phyloP scores from a whole-genome alignment of 2,888 invertebrate species.

The Elysia crispata region DNA sequence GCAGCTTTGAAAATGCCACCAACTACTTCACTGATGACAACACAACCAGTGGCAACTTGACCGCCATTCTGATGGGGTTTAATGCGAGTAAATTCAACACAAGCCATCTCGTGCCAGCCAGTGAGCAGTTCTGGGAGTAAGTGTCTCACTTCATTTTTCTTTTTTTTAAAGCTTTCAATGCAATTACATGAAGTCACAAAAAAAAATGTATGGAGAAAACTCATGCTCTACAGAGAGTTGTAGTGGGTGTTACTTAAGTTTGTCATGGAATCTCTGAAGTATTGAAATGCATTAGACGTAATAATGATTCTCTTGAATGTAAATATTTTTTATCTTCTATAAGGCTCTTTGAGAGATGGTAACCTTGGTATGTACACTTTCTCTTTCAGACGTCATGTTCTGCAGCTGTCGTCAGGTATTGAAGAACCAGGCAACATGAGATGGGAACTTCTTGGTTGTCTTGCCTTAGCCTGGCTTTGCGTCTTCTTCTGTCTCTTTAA shows the following conservation, averaged over 20 bases:
- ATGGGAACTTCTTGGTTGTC: slow-evolving; percentile 71
- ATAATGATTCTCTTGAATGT: too few relatives aligned
- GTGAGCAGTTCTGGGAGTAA: slow-evolving; percentile 73
- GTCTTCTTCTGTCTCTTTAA: slow-evolving; percentile 76
- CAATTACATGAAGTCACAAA: too few relatives aligned
- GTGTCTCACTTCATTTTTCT: slow-evolving; percentile 47
- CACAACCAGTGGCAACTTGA: neutral
- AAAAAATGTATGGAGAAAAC: too few relatives aligned
- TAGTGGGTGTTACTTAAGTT: too few relatives aligned
- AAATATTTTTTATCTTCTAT: too few relatives aligned
- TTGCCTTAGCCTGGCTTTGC: slow-evolving; percentile 72
- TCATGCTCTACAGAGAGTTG: too few relatives aligned
- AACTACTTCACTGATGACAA: too few relatives aligned
- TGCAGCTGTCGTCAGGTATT: slow-evolving; percentile 72
- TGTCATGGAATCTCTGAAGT: too few relatives aligned
- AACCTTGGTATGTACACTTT: too few relatives aligned
- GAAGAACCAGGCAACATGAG: slow-evolving; percentile 69
- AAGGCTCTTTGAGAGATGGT: too few relatives aligned
- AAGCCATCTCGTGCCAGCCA: slow-evolving; percentile 55
- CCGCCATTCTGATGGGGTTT: neutral
- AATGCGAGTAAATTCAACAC: neutral
- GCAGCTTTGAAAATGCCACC: too few relatives aligned
- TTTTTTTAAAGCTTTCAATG: neutral
- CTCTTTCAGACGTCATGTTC: slow-evolving; percentile 69
- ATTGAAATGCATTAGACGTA: too few relatives aligned